Base-by-base conservation (phyloP, 2,888 invertebrate genomes). In the Notodonta dromedarius region DNA sequence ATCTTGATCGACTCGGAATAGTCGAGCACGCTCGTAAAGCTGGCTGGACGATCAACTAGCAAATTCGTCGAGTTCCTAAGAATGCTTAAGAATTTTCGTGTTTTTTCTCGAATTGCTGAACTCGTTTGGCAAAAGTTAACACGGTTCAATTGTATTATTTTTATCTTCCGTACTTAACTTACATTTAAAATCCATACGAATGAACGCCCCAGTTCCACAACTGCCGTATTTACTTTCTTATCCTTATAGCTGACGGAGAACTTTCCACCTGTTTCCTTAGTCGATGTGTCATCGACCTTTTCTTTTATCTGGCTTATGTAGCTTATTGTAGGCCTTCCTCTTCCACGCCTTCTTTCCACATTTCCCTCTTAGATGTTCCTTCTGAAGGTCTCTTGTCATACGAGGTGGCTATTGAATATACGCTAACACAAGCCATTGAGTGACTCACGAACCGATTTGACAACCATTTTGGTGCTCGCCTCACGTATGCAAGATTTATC, bases 401-500 rank as follows among this genome's bases (percentile, higher is more conserved):
- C 5, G 35, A 35, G 5, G 5, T 35, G 35, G 35, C 35, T 35
- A 35, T 35, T 6, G 7, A 64, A 65, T 66, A 69, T 67, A 59
- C 62, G 53, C 46, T 32, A 48, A 58, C 42, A 61, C 62, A 64
- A 59, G 59, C 62, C 56, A 56, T 60, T 56, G 57, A 61, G 60
- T 73, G 76, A 77, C 60, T 75, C 73, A 73, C 61, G 56, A 53
- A 55, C 57, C 63, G 55, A 67, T 71, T 71, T 70, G 70, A 70
- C 70, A 71, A 69, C 56, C 62, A 66, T 70, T 71, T 67, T 58
- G 60, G 66, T 72, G 66, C 58, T 61, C 65, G 13, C 57, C 62
- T 68, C 67, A 65, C 63, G 66, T 67, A 69, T 70, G 66, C 66
- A 62, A 72, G 71, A 64, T 71, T 72, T 73, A 78, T 67, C 71